Evolutionary conservation across 2,797 vertebrate genomes (phyloP).

Genomic region (Denticeps clupeoides): DNA sequence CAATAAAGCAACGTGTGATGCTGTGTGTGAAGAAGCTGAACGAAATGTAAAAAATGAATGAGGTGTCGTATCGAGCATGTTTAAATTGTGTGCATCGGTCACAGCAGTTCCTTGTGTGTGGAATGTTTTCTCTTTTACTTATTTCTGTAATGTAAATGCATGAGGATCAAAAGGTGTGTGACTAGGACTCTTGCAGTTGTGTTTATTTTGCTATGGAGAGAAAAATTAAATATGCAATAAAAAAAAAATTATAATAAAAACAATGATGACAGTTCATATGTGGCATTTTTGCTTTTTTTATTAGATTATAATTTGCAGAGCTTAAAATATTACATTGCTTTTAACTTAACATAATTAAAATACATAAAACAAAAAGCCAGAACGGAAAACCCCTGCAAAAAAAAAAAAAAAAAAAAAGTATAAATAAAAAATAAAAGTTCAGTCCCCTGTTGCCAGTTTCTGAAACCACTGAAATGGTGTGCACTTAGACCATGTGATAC

Average conservation of each 20-base stretch:
- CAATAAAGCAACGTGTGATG: no score
- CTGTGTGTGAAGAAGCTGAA: no score
- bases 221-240: no score
- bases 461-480: conserved; percentile 47
- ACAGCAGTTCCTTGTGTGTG: no score
- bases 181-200: no score
- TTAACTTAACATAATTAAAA: conserved; percentile 76
- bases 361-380: conserved; percentile 73
- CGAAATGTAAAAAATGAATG: no score
- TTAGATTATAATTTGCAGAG: conserved; percentile 75
- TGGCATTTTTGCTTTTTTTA: conserved; percentile 67
- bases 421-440: conserved; percentile 49
- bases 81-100: no score
- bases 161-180: no score
- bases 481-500: conserved; percentile 32
- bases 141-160: no score
- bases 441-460: conserved; percentile 50
- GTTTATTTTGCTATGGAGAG: no score
- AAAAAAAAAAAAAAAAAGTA: conserved; percentile 56
- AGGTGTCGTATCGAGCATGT: no score
- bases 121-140: no score
- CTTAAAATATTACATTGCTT: conserved; percentile 74
- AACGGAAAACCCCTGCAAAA: conserved; percentile 71
- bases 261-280: conserved; percentile 3
- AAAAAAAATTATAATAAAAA: conserved; percentile 19